Base-by-base conservation (phyloP, 2,888 invertebrate species). In the Metopia argyrocephala region DNA sequence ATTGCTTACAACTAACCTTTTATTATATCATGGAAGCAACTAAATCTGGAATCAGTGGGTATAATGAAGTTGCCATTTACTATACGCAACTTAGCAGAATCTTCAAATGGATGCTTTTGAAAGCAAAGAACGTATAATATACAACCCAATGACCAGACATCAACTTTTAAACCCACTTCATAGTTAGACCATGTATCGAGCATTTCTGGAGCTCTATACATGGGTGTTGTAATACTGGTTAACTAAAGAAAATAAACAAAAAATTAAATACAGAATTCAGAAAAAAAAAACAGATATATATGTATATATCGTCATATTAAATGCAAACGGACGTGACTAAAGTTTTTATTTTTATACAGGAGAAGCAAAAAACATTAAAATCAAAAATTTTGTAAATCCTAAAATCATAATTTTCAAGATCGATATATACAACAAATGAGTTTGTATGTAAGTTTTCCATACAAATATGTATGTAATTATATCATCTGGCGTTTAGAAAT, bases 181-280 rank as follows among this genome's bases (percentile, higher is more conserved):
- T 95, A 95, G 89, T 99, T 98, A 87, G 95, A 97, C 96, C 99
- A 99, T 4, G 98, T 96, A 89, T 99, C 98, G 83, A 99, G 92
- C 95, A 99, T 98, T 92, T 99, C 99, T 31, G 99, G 99, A 0
- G 99, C 96, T 89, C 99, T 93, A 91, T 99, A 99, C 99, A 96
- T 96, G 0, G 97, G 97, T 9, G 97, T 97, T 23, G 97, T 96
- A 4, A 89, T 88, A 2, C 87, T 86, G 18, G 86, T 87, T 0
- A 89, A 83, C 85, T 86, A 27, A 20, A 74, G 76, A 66, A n/a
- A 27, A 54, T 38, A 38, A 3, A 15, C 12, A 15, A 38, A 38
- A 15, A 3, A 31, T 3, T 12, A 45, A 31, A 56, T n/a, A n/a
- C n/a, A n/a, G n/a, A n/a, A n/a, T n/a, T n/a, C n/a, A n/a, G n/a